Conservation (phyloP, 37 sponge, comb jelly and placozoan genomes). For the Tethya wilhelma region DNA sequence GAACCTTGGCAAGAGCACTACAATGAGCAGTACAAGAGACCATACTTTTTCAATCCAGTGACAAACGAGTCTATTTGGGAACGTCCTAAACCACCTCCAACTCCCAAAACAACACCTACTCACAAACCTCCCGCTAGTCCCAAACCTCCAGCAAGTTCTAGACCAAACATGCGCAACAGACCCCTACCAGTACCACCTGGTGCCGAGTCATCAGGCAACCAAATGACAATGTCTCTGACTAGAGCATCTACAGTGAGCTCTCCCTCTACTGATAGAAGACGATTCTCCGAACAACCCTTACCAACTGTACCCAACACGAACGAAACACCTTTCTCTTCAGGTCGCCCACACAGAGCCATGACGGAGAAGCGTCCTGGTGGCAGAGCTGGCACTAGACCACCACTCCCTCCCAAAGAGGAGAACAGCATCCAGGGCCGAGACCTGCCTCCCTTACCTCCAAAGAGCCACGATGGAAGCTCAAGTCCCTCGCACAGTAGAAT, state of each 20-base stretch:
- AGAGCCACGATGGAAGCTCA: not conserved
- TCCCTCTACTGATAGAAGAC: not conserved
- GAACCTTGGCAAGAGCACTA: constrained; percentile 51
- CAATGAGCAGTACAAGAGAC: constrained; percentile 29
- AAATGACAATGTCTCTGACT: not conserved
- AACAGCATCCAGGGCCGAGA: not conserved
- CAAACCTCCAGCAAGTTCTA: not conserved
- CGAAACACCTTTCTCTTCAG: not conserved
- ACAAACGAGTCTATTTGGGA: constrained; percentile 61
- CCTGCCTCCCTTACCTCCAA: constrained; percentile 14
- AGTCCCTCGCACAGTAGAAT: not conserved
- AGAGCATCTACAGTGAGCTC: not conserved
- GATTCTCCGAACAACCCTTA: not conserved
- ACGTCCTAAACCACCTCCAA: constrained; percentile 27
- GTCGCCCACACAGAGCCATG: not conserved
- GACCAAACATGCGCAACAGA: not conserved
- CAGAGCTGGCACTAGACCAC: not conserved
- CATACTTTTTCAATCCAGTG: constrained; percentile 51
- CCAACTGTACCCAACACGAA: constrained; percentile 2
- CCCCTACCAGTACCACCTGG: constrained; percentile 25
- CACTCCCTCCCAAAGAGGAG: constrained; percentile 29
- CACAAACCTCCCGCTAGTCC: not conserved
- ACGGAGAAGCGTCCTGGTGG: not conserved
- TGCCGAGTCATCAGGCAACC: no score
- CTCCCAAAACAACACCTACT: not conserved